A percentile compares a stretch with the other conserved stretches of the same genome.
Evolutionary conservation across 2,797 vertebrate genomes (phyloP).

Genomic region (Ceyx erithaca): DNA sequence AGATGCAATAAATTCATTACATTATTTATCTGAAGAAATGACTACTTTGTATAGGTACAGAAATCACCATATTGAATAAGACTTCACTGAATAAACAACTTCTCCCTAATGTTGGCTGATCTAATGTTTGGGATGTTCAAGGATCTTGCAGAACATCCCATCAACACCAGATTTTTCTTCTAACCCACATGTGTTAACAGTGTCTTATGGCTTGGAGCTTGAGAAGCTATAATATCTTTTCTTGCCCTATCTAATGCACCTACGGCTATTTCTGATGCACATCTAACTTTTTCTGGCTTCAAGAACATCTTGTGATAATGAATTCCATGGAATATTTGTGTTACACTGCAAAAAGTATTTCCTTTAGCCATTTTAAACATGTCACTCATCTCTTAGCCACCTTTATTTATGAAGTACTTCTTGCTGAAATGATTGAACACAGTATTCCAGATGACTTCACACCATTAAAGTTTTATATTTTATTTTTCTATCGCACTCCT

Average conservation of each 20-base stretch:
- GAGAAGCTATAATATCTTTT: not conserved
- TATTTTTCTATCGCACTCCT: not conserved
- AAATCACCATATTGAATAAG: fast-evolving
- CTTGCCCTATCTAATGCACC: not conserved
- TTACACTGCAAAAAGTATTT: not conserved
- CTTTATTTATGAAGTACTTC: not conserved
- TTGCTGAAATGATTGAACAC: not conserved
- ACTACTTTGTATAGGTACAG: not conserved
- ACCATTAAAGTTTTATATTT: not conserved
- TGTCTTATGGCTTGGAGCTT: not conserved
- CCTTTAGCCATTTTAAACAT: not conserved
- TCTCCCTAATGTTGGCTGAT: fast-evolving
- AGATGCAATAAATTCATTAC: not conserved
- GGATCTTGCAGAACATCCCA: not conserved
- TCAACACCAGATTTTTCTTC: not conserved
- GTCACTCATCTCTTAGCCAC: not conserved
- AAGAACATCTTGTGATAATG: not conserved
- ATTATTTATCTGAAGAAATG: not conserved
- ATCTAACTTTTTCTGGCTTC: not conserved
- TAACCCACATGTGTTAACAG: not conserved
- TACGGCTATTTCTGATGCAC: conserved; percentile 13
- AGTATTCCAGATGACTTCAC: not conserved
- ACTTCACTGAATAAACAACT: not conserved
- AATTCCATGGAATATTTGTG: conserved; percentile 18
- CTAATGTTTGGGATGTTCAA: fast-evolving